phyloP scores from a whole-genome alignment of 2,888 invertebrate genomes.

The Archaeoteleia sp. region DNA sequence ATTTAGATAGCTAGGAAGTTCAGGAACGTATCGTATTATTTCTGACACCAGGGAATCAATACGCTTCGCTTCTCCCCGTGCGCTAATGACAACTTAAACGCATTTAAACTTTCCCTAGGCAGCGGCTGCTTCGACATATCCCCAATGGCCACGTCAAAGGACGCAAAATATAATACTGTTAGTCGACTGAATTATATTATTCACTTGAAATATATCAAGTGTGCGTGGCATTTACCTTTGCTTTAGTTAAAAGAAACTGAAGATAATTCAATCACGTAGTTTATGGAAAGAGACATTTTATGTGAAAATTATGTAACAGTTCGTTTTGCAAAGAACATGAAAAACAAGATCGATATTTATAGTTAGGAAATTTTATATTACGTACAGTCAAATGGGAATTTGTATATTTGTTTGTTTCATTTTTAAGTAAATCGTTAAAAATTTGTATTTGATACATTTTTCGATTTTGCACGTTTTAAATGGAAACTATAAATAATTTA shows the following conservation, averaged over 20 bases:
- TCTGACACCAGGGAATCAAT: slow-evolving; percentile 14
- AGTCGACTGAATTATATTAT: slow-evolving; percentile 19
- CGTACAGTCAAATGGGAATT: too few species aligned
- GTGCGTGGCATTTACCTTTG: slow-evolving; percentile 3
- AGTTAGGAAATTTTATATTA: too few species aligned
- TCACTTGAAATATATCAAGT: slow-evolving; percentile 13
- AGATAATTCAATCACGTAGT: slow-evolving; percentile 20
- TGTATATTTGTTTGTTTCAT: too few species aligned
- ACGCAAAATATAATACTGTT: slow-evolving; percentile 24
- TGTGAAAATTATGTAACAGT: too few species aligned
- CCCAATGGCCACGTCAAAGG: slow-evolving; percentile 26
- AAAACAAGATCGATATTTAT: too few species aligned
- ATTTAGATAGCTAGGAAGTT: neutral
- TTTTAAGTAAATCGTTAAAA: too few species aligned
- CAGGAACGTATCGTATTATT: slow-evolving; percentile 6
- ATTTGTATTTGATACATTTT: too few species aligned
- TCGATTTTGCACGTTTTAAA: too few species aligned
- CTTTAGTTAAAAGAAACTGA: slow-evolving; percentile 6
- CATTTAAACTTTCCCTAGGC: slow-evolving; percentile 25
- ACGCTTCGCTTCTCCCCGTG: slow-evolving; percentile 15
- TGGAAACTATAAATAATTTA: too few species aligned
- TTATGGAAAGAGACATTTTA: too few species aligned
- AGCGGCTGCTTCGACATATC: slow-evolving; percentile 10
- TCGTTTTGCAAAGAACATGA: too few species aligned
- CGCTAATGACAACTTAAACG: slow-evolving; percentile 29